These are phyloP conservation scores for Lumbricus terrestris DNA, from an alignment of 2,888 invertebrate genomes.

Conservation along the genomic window DNA sequence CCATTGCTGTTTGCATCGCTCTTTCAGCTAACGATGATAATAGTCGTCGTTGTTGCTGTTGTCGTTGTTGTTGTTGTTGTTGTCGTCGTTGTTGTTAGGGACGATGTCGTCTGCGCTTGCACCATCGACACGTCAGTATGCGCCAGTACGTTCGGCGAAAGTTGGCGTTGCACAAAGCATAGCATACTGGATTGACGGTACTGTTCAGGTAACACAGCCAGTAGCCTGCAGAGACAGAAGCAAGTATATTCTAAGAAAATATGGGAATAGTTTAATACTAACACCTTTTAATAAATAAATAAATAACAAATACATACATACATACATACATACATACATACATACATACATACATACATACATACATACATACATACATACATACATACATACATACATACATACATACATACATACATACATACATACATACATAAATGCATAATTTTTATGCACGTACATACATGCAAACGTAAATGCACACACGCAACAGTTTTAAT, in stretches of 20 bases:
- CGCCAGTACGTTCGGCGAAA: conserved; percentile 81
- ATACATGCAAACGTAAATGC: too few relatives aligned
- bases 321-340: too few relatives aligned
- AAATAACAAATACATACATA: too few relatives aligned
- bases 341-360: too few relatives aligned
- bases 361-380: too few relatives aligned
- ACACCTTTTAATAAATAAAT: not conserved
- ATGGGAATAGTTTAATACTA: not conserved
- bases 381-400: too few relatives aligned
- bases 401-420: too few relatives aligned
- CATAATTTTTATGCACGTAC: too few relatives aligned
- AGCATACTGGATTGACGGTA: conserved; percentile 96
- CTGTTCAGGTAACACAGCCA: conserved; percentile 99
- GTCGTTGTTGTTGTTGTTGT: not conserved
- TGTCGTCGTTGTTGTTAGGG: not conserved
- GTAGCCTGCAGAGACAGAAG: conserved; percentile 67
- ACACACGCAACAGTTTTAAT: too few relatives aligned
- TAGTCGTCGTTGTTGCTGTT: not conserved
- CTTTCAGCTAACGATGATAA: not conserved
- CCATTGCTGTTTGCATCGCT: not conserved
- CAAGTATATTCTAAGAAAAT: not conserved
- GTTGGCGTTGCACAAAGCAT: conserved; percentile 95
- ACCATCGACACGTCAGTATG: conserved; percentile 48
- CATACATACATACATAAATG: too few relatives aligned
- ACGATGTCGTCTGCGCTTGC: not conserved